Evolutionary conservation across 2,113 vertebrate genomes (phyloP).

Genomic region (Bostrychus sinensis): DNA sequence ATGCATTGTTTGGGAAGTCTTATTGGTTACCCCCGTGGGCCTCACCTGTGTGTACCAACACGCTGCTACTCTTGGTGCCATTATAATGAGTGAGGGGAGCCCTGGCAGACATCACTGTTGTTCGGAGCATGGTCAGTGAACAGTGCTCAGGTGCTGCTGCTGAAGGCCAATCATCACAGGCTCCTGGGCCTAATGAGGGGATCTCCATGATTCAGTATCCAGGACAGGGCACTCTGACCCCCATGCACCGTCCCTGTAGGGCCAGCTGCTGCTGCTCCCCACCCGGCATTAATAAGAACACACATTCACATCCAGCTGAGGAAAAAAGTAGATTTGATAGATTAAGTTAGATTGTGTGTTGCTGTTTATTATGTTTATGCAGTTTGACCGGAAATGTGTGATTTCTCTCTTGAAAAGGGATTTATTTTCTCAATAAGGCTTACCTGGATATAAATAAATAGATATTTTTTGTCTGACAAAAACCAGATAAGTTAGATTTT

Average conservation of each 20-base stretch:
- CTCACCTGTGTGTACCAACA: conserved; percentile 1
- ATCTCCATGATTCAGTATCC: conserved; percentile 57
- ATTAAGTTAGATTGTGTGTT: background rate
- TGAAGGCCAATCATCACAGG: conserved; percentile 67
- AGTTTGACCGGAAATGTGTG: background rate
- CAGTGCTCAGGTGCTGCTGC: conserved; percentile 70
- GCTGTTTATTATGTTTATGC: background rate
- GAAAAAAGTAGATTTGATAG: background rate
- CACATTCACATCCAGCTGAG: conserved; percentile 3
- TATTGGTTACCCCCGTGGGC: too few species aligned
- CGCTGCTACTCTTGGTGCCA: conserved; percentile 4
- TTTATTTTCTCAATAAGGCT: too few species aligned
- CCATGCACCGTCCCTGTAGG: conserved; percentile 42
- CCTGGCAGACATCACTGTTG: conserved; percentile 32
- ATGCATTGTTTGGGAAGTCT: background rate
- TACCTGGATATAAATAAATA: too few species aligned
- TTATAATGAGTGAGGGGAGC: conserved; percentile 36
- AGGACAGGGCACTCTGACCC: conserved; percentile 69
- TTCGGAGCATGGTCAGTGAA: conserved; percentile 28
- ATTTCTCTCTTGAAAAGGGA: background rate
- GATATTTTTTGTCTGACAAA: too few species aligned
- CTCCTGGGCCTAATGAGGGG: conserved; percentile 66
- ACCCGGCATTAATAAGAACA: conserved; percentile 16
- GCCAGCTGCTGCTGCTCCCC: conserved; percentile 60
- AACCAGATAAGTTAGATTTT: too few species aligned